Percentiles rank a stretch among this genome's conserved stretches.
phyloP scores from a whole-genome alignment of 1,140 invertebrate species.

The Drosophila oshimai region DNA sequence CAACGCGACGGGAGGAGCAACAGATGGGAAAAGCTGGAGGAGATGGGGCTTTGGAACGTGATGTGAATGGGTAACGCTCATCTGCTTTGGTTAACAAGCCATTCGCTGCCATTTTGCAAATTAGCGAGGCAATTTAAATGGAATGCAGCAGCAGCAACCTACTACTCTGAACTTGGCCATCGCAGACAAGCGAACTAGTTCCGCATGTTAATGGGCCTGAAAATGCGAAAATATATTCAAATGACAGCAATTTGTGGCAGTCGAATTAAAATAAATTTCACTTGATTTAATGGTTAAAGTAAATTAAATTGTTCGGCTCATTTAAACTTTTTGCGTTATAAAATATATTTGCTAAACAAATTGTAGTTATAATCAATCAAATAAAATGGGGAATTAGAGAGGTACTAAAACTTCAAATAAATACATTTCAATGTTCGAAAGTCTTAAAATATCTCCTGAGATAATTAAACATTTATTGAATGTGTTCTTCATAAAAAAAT shows the following conservation, averaged over 20 bases:
- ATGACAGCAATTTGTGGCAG: neutral
- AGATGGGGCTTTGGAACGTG: conserved; percentile 16
- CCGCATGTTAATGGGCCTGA: conserved; percentile 5
- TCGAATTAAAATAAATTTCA: neutral
- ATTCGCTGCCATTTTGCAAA: conserved; percentile 24
- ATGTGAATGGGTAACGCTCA: conserved; percentile 43
- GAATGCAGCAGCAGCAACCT: conserved; percentile 25
- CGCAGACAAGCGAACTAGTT: conserved; percentile 17
- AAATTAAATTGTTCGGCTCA: no score
- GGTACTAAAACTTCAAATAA: no score
- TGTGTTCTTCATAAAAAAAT: no score
- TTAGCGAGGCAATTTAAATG: conserved; percentile 43
- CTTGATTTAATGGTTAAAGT: neutral
- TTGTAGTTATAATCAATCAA: no score
- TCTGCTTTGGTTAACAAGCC: conserved; percentile 34
- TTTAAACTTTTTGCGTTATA: no score
- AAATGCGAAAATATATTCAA: neutral
- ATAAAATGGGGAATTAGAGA: no score
- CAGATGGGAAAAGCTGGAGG: neutral
- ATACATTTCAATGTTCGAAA: no score
- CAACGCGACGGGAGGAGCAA: neutral
- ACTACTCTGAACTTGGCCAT: conserved; percentile 5
- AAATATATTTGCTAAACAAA: no score
- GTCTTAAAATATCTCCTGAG: no score
- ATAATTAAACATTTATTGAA: no score